Conservation (phyloP, 1,140 invertebrate genomes). For the Scylla paramamosain region DNA sequence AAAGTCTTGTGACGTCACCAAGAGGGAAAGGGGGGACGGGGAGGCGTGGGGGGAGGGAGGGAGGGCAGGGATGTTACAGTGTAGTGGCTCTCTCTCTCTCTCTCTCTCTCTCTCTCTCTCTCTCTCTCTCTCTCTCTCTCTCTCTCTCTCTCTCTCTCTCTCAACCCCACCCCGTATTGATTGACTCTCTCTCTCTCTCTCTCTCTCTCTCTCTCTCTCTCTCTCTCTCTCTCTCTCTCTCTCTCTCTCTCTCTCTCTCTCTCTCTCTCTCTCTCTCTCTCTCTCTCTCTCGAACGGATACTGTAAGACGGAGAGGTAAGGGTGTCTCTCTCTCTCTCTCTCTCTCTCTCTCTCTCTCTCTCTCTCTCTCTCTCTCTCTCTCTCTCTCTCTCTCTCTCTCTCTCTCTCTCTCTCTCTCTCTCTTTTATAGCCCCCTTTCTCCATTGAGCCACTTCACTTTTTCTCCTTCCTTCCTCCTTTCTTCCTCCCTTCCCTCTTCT, state of each 20-base stretch:
- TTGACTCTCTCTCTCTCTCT: constrained; percentile 1
- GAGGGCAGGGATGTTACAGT: neutral
- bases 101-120: constrained; percentile 35
- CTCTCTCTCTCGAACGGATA: too few relatives aligned
- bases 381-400: constrained; percentile 28
- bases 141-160: constrained; percentile 15
- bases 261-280: too few relatives aligned
- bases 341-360: neutral
- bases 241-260: neutral
- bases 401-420: constrained; percentile 38
- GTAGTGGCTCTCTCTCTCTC: constrained; percentile 37
- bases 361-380: neutral
- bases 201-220: neutral
- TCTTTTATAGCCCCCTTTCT: neutral
- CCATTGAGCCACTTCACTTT: neutral
- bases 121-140: constrained; percentile 49
- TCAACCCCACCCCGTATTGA: neutral
- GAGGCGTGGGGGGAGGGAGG: constrained; percentile 13
- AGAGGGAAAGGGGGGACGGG: neutral
- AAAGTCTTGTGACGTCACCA: constrained; percentile 26
- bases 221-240: neutral
- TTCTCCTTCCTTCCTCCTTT: neutral
- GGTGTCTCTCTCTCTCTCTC: neutral
- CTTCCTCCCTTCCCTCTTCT: too few relatives aligned
- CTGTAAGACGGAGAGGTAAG: too few relatives aligned